Evolutionary conservation across 2,113 vertebrate species (phyloP), one percentile per base, ranked within the genome.

Genomic region (Toxotes chatareus): DNA sequence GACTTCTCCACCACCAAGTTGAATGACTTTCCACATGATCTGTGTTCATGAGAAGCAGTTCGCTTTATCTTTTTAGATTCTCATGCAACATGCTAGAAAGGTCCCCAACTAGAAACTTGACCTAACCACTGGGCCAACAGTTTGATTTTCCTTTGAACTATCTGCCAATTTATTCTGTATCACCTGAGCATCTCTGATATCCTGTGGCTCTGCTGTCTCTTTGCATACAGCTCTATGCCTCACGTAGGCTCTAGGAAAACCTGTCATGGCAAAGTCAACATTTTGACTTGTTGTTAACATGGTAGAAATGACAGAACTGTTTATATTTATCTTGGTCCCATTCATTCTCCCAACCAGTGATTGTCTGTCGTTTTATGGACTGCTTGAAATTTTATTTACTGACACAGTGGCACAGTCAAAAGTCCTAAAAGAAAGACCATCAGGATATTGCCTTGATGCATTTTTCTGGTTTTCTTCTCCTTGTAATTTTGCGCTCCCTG

Each of bases 1-100:
- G n/a, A 79, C 74, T 79, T 81, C 77, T 79, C 57, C 27, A 56
- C 10, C 34, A 65, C 4, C 4, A 40, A 27, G 47, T 49, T 80
- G n/a, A 60, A 56, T 70, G 61, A 64, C 74, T 80, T 27, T 72
- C 47, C 75, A 36, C 83, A 31, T 80, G 79, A 86, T 80, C 17
- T 32, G 21, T 51, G 38, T 2, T 67, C 78, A 69, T 11, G 2
- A 73, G 63, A 61, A 62, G 55, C 61, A 63, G 32, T n/a, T 65
- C 27, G 3, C 23, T 66, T 70, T 1, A 31, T 42, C 40, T 40
- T 17, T 83, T 74, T 40, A 1, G 16, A 16, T 23, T 69, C 13
- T 40, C 21, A 68, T 47, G 1, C 3, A 9, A 44, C 17, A 23
- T 53, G 51, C 64, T 42, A 42, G 38, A 47, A 63, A 21, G 9